phyloP scores from a whole-genome alignment of 2,888 invertebrate species.

The Chromoteleia sp. region DNA sequence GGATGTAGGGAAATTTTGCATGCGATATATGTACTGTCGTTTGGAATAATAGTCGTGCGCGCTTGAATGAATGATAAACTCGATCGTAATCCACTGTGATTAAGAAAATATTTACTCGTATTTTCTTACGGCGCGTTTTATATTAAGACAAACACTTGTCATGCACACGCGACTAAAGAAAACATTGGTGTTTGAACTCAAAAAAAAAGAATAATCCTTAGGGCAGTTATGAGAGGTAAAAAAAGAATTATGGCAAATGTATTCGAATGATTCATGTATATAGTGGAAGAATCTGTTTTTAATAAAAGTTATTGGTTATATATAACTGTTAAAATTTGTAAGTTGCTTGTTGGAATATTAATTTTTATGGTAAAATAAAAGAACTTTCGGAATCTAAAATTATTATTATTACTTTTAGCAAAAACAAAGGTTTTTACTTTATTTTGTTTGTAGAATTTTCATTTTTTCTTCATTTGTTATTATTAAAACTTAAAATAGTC shows the following conservation, averaged over 20 bases:
- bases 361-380: too few species aligned
- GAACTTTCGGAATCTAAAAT: too few species aligned
- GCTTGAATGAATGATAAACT: slow-evolving; percentile 15
- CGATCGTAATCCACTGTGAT: slow-evolving; percentile 40
- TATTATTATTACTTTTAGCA: too few species aligned
- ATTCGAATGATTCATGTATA: neutral
- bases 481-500: too few species aligned
- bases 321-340: too few species aligned
- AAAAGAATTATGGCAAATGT: slow-evolving; percentile 2
- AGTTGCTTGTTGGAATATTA: too few species aligned
- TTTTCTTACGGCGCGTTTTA: slow-evolving; percentile 33
- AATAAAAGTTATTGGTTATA: too few species aligned
- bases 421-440: too few species aligned
- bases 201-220: slow-evolving; percentile 15
- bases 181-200: slow-evolving; percentile 22
- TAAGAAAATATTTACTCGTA: slow-evolving; percentile 43
- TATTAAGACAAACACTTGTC: slow-evolving; percentile 49
- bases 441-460: too few species aligned
- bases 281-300: neutral
- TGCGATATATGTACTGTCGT: neutral
- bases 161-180: slow-evolving; percentile 43
- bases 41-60: neutral
- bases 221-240: neutral
- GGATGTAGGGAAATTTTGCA: slow-evolving; percentile 7
- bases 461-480: too few species aligned